Conservation (phyloP, 2,113 vertebrate species). For the Bos javanicus region DNA sequence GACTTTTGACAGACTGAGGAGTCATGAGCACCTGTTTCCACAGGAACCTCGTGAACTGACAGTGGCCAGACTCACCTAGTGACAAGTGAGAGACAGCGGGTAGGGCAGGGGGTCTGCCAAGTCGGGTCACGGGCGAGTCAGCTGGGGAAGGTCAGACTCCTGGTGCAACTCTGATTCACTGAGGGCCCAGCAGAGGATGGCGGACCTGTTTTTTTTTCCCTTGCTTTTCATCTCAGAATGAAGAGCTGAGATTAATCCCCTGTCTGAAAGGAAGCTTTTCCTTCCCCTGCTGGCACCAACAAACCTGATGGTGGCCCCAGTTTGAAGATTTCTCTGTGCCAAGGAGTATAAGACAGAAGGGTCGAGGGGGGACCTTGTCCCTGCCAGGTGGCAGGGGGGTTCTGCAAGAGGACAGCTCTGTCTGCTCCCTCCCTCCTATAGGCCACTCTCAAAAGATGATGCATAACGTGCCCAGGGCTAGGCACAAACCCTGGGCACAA, state of each 20-base stretch:
- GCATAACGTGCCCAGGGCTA: fast-evolving
- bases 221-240: not conserved
- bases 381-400: fast-evolving
- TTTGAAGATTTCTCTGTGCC: not conserved
- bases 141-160: not conserved
- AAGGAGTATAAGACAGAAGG: not conserved
- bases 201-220: not conserved
- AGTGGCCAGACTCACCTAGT: not conserved
- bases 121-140: not conserved
- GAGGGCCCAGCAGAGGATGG: not conserved
- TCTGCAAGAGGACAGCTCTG: no score
- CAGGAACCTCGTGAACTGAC: not conserved
- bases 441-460: not conserved
- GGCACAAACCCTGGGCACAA: not conserved
- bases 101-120: not conserved
- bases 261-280: not conserved
- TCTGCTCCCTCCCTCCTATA: no score
- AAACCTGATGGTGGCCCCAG: fast-evolving
- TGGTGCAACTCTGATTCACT: fast-evolving
- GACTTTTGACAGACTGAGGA: not conserved
- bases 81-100: not conserved
- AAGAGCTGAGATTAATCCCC: not conserved
- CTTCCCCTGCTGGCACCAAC: not conserved
- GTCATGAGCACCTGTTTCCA: not conserved
- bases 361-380: not conserved